These are phyloP conservation scores for Ophiodon elongatus DNA, from an alignment of 2,113 vertebrate genomes.

Conservation along the genomic window DNA sequence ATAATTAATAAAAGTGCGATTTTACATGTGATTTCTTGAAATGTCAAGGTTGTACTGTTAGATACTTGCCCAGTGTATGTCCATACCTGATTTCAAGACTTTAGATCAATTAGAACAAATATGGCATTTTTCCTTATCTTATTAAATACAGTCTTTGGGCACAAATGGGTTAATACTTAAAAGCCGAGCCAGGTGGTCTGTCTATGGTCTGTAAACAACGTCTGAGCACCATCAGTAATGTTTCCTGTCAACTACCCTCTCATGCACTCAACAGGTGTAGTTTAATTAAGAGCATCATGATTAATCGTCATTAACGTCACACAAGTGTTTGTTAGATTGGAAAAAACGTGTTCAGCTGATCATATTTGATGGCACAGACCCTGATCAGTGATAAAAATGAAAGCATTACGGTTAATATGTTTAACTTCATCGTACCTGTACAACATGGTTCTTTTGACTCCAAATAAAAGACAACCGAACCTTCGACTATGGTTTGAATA, in stretches of 20 bases:
- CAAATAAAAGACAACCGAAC: neutral
- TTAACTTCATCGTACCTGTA: neutral
- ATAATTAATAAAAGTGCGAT: too few species aligned
- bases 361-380: neutral
- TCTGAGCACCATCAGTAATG: neutral
- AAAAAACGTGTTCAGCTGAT: neutral
- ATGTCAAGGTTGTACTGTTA: too few species aligned
- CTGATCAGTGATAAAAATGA: neutral
- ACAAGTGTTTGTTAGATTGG: neutral
- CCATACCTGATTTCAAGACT: too few species aligned
- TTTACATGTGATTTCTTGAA: too few species aligned
- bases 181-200: neutral
- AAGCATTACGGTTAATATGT: neutral
- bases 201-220: constrained; percentile 32
- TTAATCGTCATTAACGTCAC: constrained; percentile 1
- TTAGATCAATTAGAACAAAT: too few species aligned
- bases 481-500: neutral
- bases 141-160: too few species aligned
- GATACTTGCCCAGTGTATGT: too few species aligned
- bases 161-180: neutral
- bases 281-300: neutral
- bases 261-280: constrained; percentile 18
- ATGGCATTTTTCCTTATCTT: too few species aligned
- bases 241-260: neutral
- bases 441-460: neutral